Conservation (phyloP, 2,797 vertebrate genomes). For the Phyllotis vaccarum region DNA sequence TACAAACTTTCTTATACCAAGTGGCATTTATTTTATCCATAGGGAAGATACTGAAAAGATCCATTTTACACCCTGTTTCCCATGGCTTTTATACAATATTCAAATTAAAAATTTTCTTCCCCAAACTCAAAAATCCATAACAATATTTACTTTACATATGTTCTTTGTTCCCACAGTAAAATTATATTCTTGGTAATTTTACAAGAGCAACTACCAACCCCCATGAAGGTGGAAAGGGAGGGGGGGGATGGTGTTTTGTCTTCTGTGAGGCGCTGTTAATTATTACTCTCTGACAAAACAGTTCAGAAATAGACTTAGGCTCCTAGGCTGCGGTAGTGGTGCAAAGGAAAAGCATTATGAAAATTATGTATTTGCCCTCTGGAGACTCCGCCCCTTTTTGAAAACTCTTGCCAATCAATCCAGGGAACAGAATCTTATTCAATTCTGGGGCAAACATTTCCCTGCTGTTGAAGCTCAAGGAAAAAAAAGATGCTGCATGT, state of each 20-base stretch:
- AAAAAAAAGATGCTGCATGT: constrained; percentile 87
- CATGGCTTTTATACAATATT: constrained; percentile 50
- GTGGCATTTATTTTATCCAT: not conserved
- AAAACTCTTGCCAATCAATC: constrained; percentile 89
- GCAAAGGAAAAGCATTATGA: constrained; percentile 86
- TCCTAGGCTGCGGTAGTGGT: constrained; percentile 82
- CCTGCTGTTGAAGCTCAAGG: constrained; percentile 87
- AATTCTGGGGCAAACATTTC: constrained; percentile 87
- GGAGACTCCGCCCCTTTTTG: constrained; percentile 86
- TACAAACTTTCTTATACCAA: not conserved
- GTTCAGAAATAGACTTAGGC: constrained; percentile 86
- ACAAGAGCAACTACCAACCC: constrained; percentile 76
- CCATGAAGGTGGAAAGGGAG: constrained; percentile 78
- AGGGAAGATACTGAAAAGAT: constrained; percentile 28
- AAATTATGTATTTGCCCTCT: constrained; percentile 88
- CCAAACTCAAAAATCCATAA: constrained; percentile 78
- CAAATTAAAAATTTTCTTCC: constrained; percentile 67
- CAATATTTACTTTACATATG: constrained; percentile 88
- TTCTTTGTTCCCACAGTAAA: constrained; percentile 88
- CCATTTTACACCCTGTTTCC: constrained; percentile 53
- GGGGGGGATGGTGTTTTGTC: constrained; percentile 72
- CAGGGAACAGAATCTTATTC: constrained; percentile 85
- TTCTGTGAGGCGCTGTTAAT: constrained; percentile 85
- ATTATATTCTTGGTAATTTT: constrained; percentile 86
- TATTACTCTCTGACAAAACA: constrained; percentile 85